Conservation (phyloP, 2,888 invertebrate species). For the Calliopum simillimum region DNA sequence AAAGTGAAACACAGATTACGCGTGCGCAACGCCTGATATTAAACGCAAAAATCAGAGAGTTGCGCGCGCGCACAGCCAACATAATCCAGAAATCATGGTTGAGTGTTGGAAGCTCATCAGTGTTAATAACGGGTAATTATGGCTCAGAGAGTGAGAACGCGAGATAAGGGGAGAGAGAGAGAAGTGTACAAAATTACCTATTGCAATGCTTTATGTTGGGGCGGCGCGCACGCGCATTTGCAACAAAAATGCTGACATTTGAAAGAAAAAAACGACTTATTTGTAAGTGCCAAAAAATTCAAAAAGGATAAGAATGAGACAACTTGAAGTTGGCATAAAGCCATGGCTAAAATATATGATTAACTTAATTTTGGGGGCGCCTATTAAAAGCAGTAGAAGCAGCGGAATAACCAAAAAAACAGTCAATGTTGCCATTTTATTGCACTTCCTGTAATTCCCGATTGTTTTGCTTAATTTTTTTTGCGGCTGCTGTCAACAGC, state of each 20-base stretch:
- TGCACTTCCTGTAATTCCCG: slow-evolving; percentile 26
- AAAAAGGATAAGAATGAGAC: slow-evolving; percentile 7
- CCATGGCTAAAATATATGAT: slow-evolving; percentile 29
- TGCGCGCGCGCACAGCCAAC: background rate
- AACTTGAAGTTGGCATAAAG: slow-evolving; percentile 5
- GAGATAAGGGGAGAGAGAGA: background rate
- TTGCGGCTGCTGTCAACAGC: background rate
- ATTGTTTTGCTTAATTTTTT: background rate
- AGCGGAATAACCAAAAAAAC: background rate
- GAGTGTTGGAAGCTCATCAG: slow-evolving; percentile 45
- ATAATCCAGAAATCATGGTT: slow-evolving; percentile 26
- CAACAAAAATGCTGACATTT: background rate
- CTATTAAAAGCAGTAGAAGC: background rate
- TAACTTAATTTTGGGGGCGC: slow-evolving; percentile 26
- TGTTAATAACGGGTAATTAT: slow-evolving; percentile 45
- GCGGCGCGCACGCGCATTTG: background rate
- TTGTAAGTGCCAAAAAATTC: background rate
- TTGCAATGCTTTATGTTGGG: background rate
- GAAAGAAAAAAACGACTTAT: background rate
- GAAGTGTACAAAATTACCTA: background rate
- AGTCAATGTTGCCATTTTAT: slow-evolving; percentile 26
- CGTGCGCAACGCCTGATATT: background rate
- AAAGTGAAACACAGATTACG: no score
- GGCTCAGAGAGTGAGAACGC: background rate
- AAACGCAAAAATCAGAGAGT: background rate